Evolutionary conservation across 1,140 invertebrate genomes (phyloP).

Genomic region (Bombus superbus): DNA sequence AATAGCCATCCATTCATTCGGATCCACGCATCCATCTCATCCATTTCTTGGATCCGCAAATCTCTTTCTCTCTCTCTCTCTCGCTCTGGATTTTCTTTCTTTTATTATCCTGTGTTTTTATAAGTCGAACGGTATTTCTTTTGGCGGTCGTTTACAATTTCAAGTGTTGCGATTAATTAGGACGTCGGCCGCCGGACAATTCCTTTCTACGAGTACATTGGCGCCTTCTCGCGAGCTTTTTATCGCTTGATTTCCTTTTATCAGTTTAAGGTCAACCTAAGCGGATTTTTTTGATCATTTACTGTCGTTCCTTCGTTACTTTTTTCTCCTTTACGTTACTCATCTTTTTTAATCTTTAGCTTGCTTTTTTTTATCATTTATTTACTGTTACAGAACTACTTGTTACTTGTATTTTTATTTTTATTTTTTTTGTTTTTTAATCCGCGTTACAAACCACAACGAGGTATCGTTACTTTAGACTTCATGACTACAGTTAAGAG

Average conservation of each 20-base stretch:
- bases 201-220: slow-evolving; percentile 41
- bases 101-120: slow-evolving; percentile 30
- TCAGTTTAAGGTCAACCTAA: slow-evolving; percentile 38
- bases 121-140: slow-evolving; percentile 20
- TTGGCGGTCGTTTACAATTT: slow-evolving; percentile 44
- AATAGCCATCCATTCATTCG: slow-evolving; percentile 43
- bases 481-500: slow-evolving; percentile 75
- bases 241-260: neutral
- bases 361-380: neutral
- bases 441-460: slow-evolving; percentile 62
- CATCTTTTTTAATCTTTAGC: neutral
- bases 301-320: slow-evolving; percentile 21
- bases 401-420: slow-evolving; percentile 24
- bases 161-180: slow-evolving; percentile 40
- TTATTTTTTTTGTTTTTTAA: slow-evolving; percentile 4
- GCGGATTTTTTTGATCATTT: slow-evolving; percentile 37
- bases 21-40: slow-evolving; percentile 41
- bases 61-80: neutral
- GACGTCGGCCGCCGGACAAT: slow-evolving; percentile 50
- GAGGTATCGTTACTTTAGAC: slow-evolving; percentile 71
- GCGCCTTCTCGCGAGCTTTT: slow-evolving; percentile 22
- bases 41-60: slow-evolving; percentile 37
- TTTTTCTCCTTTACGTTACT: neutral
- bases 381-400: slow-evolving; percentile 53
- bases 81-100: neutral